Conservation (phyloP, 1,140 invertebrate genomes). For the Luehdorfia chinensis region DNA sequence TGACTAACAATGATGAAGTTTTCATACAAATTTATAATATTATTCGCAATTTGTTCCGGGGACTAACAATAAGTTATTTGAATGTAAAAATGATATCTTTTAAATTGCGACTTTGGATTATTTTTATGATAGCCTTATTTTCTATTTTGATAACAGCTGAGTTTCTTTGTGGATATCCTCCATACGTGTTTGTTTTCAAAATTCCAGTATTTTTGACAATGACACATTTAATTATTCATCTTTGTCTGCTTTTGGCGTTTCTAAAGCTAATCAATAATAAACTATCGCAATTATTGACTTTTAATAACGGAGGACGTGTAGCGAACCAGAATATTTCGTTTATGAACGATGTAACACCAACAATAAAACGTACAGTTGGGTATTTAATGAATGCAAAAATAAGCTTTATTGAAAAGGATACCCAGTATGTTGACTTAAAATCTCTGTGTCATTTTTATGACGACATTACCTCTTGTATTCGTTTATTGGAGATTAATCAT, state of each 20-base stretch:
- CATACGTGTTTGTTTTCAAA: conserved; percentile 37
- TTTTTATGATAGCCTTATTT: conserved; percentile 23
- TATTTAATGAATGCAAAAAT: conserved; percentile 33
- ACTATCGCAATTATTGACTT: conserved; percentile 25
- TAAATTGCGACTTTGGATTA: conserved; percentile 40
- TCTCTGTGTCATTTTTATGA: conserved; percentile 48
- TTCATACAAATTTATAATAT: conserved; percentile 28
- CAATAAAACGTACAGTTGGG: conserved; percentile 9
- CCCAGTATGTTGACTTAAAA: conserved; percentile 31
- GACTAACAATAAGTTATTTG: conserved; percentile 28
- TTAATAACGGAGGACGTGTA: conserved; percentile 18
- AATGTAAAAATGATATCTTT: conserved; percentile 32
- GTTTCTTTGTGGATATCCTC: conserved; percentile 27
- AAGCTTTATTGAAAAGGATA: conserved; percentile 30
- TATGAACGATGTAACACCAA: conserved; percentile 13
- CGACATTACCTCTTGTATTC: conserved; percentile 33
- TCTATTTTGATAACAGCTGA: conserved; percentile 32
- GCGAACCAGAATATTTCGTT: not conserved
- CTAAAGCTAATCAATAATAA: conserved; percentile 41
- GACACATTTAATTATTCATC: conserved; percentile 42
- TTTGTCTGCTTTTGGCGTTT: conserved; percentile 39
- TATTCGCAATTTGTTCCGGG: conserved; percentile 28
- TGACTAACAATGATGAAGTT: conserved; percentile 23
- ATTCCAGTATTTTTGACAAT: conserved; percentile 43
- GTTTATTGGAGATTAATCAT: conserved; percentile 43